phyloP scores from a whole-genome alignment of 2,797 vertebrate genomes.

The Spinus olivaceus region DNA sequence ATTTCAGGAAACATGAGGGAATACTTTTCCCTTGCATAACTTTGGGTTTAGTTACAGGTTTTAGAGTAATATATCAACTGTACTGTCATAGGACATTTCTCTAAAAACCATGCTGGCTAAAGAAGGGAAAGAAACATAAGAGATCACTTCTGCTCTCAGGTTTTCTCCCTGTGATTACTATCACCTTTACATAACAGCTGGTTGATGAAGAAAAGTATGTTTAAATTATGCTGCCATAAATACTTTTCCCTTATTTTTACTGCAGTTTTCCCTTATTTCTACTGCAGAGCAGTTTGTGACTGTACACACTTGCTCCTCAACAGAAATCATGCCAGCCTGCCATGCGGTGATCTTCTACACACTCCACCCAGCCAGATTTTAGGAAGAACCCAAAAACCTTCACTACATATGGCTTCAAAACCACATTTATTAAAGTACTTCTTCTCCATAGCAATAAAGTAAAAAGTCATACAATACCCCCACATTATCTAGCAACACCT shows the following conservation, averaged over 20 bases:
- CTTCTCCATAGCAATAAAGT: neutral
- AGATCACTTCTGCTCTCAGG: neutral
- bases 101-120: neutral
- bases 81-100: neutral
- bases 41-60: neutral
- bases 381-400: neutral
- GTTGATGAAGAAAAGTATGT: neutral
- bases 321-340: neutral
- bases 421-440: neutral
- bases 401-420: neutral
- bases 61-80: neutral
- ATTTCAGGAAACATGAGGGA: neutral
- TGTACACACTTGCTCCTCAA: neutral
- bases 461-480: neutral
- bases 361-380: neutral
- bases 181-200: neutral
- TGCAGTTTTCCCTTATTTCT: neutral
- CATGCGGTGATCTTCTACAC: accelerated
- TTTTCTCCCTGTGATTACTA: neutral
- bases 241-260: neutral
- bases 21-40: neutral
- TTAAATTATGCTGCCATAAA: neutral
- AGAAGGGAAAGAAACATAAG: neutral
- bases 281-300: neutral
- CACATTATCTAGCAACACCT: neutral